Conservation (phyloP, 1,140 invertebrate genomes). For the Pentalonia nigronervosa region DNA sequence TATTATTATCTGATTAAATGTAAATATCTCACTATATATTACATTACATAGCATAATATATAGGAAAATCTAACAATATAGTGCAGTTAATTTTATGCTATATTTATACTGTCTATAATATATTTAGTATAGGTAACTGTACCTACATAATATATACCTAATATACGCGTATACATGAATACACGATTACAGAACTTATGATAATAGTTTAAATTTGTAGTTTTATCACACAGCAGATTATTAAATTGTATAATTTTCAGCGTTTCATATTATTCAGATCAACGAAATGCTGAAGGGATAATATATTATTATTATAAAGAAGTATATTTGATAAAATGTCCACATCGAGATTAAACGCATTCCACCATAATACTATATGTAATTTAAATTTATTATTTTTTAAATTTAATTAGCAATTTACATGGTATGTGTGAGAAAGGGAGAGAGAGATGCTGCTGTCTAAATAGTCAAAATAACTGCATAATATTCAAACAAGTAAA, state of each 20-base stretch:
- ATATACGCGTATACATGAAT: background rate
- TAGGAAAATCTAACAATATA: background rate
- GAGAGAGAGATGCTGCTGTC: background rate
- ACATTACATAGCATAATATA: background rate
- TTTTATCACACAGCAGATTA: background rate
- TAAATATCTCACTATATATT: slow-evolving; percentile 20
- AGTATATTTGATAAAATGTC: background rate
- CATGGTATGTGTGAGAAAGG: background rate
- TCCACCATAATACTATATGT: background rate
- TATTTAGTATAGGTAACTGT: background rate
- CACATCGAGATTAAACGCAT: background rate
- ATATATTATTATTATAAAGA: background rate
- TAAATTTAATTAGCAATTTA: background rate
- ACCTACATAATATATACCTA: background rate
- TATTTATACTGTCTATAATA: no score
- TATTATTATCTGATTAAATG: slow-evolving; percentile 23
- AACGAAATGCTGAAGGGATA: background rate
- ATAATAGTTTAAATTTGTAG: background rate
- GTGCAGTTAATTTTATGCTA: background rate
- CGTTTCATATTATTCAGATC: background rate
- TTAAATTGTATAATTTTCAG: slow-evolving; percentile 13
- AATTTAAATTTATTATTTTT: background rate
- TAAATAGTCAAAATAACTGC: background rate
- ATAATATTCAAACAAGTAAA: slow-evolving; percentile 1
- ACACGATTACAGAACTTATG: background rate